Evolutionary conservation across 2,888 invertebrate genomes (phyloP).

Genomic region (Geophilus truncorum): DNA sequence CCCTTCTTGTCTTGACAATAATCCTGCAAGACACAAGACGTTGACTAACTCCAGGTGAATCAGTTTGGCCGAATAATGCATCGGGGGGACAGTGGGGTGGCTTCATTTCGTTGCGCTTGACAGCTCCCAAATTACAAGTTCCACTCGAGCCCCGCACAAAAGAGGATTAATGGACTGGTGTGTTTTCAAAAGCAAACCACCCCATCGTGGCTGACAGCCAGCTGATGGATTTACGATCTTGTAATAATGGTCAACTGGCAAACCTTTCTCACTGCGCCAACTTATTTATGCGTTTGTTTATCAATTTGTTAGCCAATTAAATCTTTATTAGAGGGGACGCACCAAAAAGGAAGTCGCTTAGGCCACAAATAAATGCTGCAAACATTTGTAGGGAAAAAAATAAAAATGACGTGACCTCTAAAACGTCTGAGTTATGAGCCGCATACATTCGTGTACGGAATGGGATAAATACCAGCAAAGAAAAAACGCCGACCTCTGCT

Average conservation of each 20-base stretch:
- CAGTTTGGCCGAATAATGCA: constrained; percentile 1
- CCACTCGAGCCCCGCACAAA: constrained; percentile 1
- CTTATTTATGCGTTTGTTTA: constrained; percentile 31
- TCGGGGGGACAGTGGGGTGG: constrained; percentile 1
- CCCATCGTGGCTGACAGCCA: background rate
- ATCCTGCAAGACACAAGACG: background rate
- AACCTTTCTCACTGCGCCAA: background rate
- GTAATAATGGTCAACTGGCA: constrained; percentile 16
- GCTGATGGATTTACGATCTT: constrained; percentile 1
- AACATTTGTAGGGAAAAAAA: background rate
- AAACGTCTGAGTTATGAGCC: background rate
- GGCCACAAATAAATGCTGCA: background rate
- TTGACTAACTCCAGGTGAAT: background rate
- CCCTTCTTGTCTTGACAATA: background rate
- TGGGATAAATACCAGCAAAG: background rate
- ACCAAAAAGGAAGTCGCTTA: background rate
- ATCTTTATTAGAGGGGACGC: constrained; percentile 29
- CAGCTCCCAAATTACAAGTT: constrained; percentile 6
- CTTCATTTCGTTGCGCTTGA: constrained; percentile 11
- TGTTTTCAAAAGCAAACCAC: constrained; percentile 17
- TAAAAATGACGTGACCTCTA: background rate
- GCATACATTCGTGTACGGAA: background rate
- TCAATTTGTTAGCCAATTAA: constrained; percentile 32
- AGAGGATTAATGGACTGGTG: constrained; percentile 15
- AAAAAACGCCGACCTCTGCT: background rate